These are phyloP conservation scores for Fregetta grallaria DNA, from an alignment of 2,113 vertebrate species.

Conservation along the genomic window DNA sequence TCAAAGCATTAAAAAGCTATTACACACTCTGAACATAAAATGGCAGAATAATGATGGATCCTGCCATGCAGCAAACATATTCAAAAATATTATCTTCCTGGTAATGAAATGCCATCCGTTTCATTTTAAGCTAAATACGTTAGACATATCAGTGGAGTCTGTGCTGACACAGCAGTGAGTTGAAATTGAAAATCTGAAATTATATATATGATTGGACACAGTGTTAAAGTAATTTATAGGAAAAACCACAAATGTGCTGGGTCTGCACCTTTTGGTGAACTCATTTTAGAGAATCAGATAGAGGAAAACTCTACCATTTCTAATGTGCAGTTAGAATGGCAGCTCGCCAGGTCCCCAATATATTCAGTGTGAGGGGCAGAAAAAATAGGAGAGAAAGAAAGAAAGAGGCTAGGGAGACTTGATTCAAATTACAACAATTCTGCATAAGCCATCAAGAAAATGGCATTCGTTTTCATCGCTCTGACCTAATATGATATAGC, in stretches of 20 bases:
- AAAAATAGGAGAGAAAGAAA: constrained; percentile 47
- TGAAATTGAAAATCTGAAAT: constrained; percentile 93
- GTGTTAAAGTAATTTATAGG: constrained; percentile 90
- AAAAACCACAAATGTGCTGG: constrained; percentile 87
- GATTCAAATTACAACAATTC: constrained; percentile 82
- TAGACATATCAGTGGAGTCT: constrained; percentile 87
- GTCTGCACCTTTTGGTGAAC: constrained; percentile 85
- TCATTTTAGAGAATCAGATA: constrained; percentile 89
- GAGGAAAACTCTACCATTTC: constrained; percentile 84
- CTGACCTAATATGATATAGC: constrained; percentile 77
- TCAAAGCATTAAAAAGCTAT: constrained; percentile 85
- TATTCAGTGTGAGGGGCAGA: constrained; percentile 69
- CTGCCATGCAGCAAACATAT: constrained; percentile 86
- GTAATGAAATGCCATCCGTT: constrained; percentile 89
- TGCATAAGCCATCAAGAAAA: constrained; percentile 81
- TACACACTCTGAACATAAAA: constrained; percentile 83
- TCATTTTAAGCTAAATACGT: constrained; percentile 89
- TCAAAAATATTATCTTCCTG: constrained; percentile 89
- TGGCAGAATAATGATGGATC: constrained; percentile 84
- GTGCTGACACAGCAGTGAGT: constrained; percentile 88
- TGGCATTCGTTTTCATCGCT: constrained; percentile 76
- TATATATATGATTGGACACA: constrained; percentile 91
- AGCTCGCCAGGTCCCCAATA: constrained; percentile 75
- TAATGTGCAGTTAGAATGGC: constrained; percentile 85
- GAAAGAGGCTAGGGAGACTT: constrained; percentile 61